Evolutionary conservation across 2,113 vertebrate species (phyloP).

Genomic region (Echinops telfairi): DNA sequence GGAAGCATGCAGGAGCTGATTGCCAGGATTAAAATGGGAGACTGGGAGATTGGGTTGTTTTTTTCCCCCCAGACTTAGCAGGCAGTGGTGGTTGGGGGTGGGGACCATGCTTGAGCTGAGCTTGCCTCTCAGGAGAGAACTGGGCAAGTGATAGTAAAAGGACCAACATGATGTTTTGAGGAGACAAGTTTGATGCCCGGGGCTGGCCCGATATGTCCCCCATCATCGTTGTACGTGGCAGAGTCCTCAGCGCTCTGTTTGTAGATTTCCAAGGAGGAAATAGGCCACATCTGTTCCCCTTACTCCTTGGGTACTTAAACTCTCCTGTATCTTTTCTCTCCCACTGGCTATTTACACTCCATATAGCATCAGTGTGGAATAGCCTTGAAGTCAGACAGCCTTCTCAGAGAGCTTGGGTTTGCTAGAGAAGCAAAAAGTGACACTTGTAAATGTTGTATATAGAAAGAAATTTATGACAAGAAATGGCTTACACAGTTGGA

Average conservation of each 20-base stretch:
- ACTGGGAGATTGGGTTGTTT: neutral
- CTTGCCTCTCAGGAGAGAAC: neutral
- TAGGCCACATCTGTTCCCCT: neutral
- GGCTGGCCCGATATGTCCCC: neutral
- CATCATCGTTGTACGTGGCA: neutral
- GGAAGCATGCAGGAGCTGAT: constrained; percentile 70
- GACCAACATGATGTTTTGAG: fast-evolving
- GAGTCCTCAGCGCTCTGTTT: neutral
- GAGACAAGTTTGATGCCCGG: neutral
- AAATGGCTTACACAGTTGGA: too few species aligned
- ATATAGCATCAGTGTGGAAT: neutral
- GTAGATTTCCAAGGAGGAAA: neutral
- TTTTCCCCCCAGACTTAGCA: neutral
- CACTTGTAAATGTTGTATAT: too few species aligned
- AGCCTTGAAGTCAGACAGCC: neutral
- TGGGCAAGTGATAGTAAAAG: neutral
- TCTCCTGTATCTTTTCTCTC: neutral
- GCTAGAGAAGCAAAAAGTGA: too few species aligned
- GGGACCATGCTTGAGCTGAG: neutral
- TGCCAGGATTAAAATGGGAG: constrained; percentile 72
- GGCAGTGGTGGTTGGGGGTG: neutral
- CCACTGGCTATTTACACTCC: neutral
- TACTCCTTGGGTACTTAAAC: neutral
- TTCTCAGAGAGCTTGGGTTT: neutral
- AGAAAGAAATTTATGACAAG: too few species aligned